A percentile compares a stretch with the other conserved stretches of the same genome.
phyloP scores from a whole-genome alignment of 2,888 invertebrate species.

The Aspidiotus destructor region DNA sequence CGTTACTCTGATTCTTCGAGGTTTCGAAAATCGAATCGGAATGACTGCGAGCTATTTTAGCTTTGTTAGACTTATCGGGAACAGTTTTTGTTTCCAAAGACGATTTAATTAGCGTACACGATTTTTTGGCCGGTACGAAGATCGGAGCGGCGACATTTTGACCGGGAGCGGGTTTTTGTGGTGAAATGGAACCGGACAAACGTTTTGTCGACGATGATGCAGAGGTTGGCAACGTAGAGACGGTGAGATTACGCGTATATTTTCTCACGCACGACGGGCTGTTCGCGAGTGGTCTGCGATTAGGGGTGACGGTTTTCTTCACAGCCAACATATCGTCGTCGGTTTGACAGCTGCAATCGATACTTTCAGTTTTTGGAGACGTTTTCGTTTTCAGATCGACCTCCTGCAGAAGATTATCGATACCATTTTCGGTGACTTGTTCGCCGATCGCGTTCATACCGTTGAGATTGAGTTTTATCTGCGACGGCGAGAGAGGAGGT shows the following conservation, averaged over 20 bases:
- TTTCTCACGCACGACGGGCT: neutral
- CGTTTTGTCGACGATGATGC: conserved; percentile 3
- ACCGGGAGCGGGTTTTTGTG: conserved; percentile 32
- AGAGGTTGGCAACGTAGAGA: neutral
- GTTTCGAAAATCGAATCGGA: conserved; percentile 23
- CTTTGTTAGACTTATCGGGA: neutral
- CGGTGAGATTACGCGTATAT: conserved; percentile 3
- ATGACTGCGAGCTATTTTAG: conserved; percentile 8
- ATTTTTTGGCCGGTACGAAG: conserved; percentile 34
- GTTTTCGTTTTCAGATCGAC: neutral
- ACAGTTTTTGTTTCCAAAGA: neutral
- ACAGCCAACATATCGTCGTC: conserved; percentile 5
- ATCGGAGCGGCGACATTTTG: conserved; percentile 35
- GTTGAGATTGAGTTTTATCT: neutral
- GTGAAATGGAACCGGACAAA: conserved; percentile 6
- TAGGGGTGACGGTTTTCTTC: conserved; percentile 2
- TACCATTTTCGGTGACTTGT: neutral
- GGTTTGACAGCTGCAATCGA: conserved; percentile 19
- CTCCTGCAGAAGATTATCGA: neutral
- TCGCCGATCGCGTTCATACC: neutral
- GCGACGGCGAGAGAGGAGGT: neutral
- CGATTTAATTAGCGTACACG: neutral
- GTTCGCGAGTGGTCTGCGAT: neutral
- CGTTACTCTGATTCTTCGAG: neutral
- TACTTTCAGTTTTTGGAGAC: neutral